Evolutionary conservation across 64 coral and sea anemone species (phyloP).

Genomic region (Cladopsammia gracilis): DNA sequence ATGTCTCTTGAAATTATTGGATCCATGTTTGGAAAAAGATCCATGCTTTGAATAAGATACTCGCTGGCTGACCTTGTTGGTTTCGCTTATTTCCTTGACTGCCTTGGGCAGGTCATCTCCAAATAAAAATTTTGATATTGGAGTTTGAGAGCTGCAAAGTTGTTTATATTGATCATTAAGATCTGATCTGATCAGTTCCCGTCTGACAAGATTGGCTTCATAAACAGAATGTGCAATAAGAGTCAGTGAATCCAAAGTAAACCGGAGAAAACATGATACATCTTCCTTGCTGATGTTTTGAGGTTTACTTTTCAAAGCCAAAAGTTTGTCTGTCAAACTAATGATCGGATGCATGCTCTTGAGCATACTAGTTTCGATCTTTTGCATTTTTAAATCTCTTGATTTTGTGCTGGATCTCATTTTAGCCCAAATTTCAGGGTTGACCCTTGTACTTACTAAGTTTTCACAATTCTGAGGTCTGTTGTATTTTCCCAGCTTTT

Average conservation of each 20-base stretch:
- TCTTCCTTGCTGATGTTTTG: no score
- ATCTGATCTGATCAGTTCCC: slow-evolving; percentile 51
- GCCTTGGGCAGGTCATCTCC: slow-evolving; percentile 45
- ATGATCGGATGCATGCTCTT: slow-evolving; percentile 2
- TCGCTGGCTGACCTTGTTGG: slow-evolving; percentile 47
- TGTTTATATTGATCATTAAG: slow-evolving; percentile 48
- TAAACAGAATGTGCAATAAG: slow-evolving; percentile 22
- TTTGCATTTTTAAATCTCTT: slow-evolving; percentile 12
- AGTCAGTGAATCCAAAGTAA: slow-evolving; percentile 8
- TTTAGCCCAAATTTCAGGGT: slow-evolving; percentile 13
- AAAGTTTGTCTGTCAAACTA: background rate
- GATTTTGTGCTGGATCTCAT: background rate
- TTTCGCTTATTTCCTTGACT: slow-evolving; percentile 42
- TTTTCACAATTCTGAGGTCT: slow-evolving; percentile 45
- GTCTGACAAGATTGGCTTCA: slow-evolving; percentile 36
- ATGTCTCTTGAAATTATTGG: background rate
- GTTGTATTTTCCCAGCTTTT: slow-evolving; percentile 39
- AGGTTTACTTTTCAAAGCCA: background rate
- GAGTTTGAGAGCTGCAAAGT: slow-evolving; percentile 57
- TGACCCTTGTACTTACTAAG: slow-evolving; percentile 25
- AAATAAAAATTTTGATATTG: slow-evolving; percentile 53
- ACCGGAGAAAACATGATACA: background rate
- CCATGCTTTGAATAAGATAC: background rate
- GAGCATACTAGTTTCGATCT: background rate
- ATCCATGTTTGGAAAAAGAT: background rate